Base-by-base conservation (phyloP, 2,888 invertebrate genomes). In the Exephanes ischioxanthus region DNA sequence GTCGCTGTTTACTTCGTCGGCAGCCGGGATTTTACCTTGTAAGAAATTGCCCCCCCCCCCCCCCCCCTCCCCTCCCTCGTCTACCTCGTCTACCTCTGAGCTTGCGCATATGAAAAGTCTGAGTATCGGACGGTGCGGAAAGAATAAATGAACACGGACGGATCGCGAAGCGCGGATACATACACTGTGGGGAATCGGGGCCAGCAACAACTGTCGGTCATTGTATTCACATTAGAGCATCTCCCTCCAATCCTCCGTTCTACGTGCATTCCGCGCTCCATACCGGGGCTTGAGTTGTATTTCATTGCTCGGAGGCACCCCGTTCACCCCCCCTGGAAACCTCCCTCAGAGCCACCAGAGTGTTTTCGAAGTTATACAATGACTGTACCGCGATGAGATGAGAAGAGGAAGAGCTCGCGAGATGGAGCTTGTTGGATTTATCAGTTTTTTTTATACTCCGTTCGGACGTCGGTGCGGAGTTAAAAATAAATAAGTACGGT, bases 171-270 rank as follows among this genome's bases (percentile, higher is more conserved):
- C n/a, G 51, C 63, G 30, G 70, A 14, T 75, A 55, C n/a, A 55
- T 22, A 11, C 7, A 58, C 37, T 14, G 67, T 41, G 14, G 67
- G n/a, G 70, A 86, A 76, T 76, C 83, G 80, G 87, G 16, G 45
- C 45, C 72, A 45, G 76, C 85, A 90, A 90, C 91, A 90, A 91
- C 91, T 91, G 91, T 91, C 90, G 91, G 80, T 90, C 88, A 91
- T 91, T 90, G 89, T 91, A 90, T 90, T 87, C 89, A 88, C 91
- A 90, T 91, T 91, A 90, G 89, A 86, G 88, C 83, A 85, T 89
- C 86, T 88, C 89, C 85, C 86, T 85, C 81, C 81, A 53, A 45
- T 83, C 45, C 53, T 71, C 77, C 71, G 67, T 67, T 55, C 33
- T 78, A 11, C 66, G 55, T 67, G 79, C 61, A 37, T 48, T 55